phyloP scores from a whole-genome alignment of 2,888 invertebrate species.

The Scaptomyza caliginosa region DNA sequence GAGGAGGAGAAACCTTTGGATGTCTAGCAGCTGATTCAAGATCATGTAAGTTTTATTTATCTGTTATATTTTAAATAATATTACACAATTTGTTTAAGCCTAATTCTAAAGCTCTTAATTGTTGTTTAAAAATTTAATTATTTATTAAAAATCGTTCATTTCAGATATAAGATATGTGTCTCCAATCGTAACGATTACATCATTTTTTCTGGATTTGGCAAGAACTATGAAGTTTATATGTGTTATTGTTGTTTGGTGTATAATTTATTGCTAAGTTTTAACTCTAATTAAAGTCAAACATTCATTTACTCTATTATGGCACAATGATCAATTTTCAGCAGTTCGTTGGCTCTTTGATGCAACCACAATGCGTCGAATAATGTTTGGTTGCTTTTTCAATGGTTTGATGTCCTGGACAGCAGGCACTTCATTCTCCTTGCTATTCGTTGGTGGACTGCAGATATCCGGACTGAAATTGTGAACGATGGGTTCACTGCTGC shows the following conservation, averaged over 20 bases:
- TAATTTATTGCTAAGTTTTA: slow-evolving; percentile 39
- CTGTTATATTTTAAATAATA: neutral
- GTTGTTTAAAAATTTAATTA: neutral
- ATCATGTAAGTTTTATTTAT: slow-evolving; percentile 26
- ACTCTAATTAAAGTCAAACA: slow-evolving; percentile 26
- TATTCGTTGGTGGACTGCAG: neutral
- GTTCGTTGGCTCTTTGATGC: slow-evolving; percentile 57
- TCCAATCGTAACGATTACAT: neutral
- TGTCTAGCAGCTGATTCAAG: slow-evolving; percentile 12
- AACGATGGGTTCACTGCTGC: slow-evolving; percentile 54
- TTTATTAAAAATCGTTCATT: neutral
- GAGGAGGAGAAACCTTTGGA: slow-evolving; percentile 34
- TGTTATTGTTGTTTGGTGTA: slow-evolving; percentile 35
- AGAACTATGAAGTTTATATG: slow-evolving; percentile 40
- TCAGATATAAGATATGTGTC: slow-evolving; percentile 7
- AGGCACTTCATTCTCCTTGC: slow-evolving; percentile 54
- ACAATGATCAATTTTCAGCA: slow-evolving; percentile 24
- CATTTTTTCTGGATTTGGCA: slow-evolving; percentile 7
- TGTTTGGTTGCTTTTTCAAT: slow-evolving; percentile 63
- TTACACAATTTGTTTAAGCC: no score
- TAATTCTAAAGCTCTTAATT: no score
- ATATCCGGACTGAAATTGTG: slow-evolving; percentile 55
- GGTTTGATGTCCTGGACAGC: slow-evolving; percentile 56
- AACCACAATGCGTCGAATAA: slow-evolving; percentile 78
- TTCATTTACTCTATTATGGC: slow-evolving; percentile 6